phyloP scores from a whole-genome alignment of 2,797 vertebrate species.

The Chaetophractus vellerosus region DNA sequence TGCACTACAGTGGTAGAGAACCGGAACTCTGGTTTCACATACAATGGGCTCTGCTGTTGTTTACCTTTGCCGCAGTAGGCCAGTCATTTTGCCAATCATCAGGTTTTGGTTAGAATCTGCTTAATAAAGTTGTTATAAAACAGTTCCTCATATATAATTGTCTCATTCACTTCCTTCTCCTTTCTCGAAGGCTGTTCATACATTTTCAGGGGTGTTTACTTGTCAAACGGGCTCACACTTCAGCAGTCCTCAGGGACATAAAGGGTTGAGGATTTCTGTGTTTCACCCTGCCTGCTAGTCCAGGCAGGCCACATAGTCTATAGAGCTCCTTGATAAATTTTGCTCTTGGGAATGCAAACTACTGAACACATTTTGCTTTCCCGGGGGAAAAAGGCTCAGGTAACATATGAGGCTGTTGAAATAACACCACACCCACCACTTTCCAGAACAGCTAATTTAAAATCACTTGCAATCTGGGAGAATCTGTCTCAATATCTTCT shows the following conservation, averaged over 20 bases:
- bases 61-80: background rate
- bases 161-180: background rate
- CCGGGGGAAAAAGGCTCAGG: constrained; percentile 72
- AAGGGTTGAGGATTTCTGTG: background rate
- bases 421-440: constrained; percentile 81
- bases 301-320: background rate
- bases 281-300: constrained; percentile 30
- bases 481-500: constrained; percentile 79
- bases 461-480: constrained; percentile 81
- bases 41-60: background rate
- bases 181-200: constrained; percentile 1
- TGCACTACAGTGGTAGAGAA: background rate
- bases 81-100: background rate
- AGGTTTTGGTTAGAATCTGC: background rate
- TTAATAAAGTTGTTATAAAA: background rate
- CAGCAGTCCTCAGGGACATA: background rate
- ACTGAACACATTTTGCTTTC: constrained; percentile 70
- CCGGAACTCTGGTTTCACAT: background rate
- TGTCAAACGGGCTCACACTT: background rate
- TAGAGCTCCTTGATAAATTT: background rate
- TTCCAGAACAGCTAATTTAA: constrained; percentile 83
- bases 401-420: constrained; percentile 79
- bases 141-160: background rate
- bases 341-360: constrained; percentile 64
- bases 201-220: constrained; percentile 6